These are phyloP conservation scores for Paraescarpia echinospica DNA, from an alignment of 1,140 invertebrate species.

Conservation along the genomic window DNA sequence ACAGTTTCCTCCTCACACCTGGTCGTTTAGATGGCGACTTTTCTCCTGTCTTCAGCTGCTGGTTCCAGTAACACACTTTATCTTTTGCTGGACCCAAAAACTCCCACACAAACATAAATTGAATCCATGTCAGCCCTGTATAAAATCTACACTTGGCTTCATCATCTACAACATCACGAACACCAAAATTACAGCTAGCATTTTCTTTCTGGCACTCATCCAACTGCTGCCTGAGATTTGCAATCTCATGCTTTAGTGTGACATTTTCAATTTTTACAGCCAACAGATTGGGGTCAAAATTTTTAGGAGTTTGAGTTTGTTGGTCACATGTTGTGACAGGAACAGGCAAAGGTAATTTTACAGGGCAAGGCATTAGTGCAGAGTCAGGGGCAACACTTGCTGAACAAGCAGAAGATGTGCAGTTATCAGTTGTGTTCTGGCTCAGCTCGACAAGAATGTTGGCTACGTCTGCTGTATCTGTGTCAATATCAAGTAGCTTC, in stretches of 20 bases:
- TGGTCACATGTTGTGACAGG: no score
- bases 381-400: no score
- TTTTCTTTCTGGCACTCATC: not conserved
- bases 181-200: not conserved
- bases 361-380: no score
- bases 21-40: slow-evolving; percentile 15
- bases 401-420: no score
- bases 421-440: no score
- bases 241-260: not conserved
- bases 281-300: no score
- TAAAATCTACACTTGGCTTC: slow-evolving; percentile 29
- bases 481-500: no score
- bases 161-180: slow-evolving; percentile 14
- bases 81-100: slow-evolving; percentile 21
- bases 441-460: no score
- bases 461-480: no score
- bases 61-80: slow-evolving; percentile 15
- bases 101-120: slow-evolving; percentile 19
- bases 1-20: slow-evolving; percentile 24
- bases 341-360: no score
- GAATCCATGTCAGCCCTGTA: slow-evolving; percentile 25
- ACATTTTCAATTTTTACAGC: no score
- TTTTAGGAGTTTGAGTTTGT: no score
- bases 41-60: slow-evolving; percentile 17
- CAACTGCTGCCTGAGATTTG: slow-evolving; percentile 9